phyloP scores from a whole-genome alignment of 2,113 vertebrate genomes.

The Pachypanchax playfairii region DNA sequence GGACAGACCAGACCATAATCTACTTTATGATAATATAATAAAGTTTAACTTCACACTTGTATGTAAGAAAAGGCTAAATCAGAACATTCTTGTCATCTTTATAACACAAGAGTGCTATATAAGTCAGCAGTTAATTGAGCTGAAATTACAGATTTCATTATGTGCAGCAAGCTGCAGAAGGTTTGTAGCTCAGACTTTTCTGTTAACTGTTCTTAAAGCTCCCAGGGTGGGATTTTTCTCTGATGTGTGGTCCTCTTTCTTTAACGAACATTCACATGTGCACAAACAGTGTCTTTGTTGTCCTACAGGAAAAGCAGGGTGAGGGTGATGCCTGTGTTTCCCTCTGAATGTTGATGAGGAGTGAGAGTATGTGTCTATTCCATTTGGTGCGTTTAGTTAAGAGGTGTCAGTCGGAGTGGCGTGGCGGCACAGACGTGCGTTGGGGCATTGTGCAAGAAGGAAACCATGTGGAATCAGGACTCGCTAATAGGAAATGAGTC shows the following conservation, averaged over 20 bases:
- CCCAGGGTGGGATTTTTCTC: slow-evolving; percentile 41
- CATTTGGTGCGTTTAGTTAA: slow-evolving; percentile 61
- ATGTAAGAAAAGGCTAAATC: not conserved
- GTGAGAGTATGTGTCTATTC: slow-evolving; percentile 59
- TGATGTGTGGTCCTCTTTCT: slow-evolving; percentile 51
- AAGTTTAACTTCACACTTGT: slow-evolving; percentile 10
- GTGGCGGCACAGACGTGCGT: slow-evolving; percentile 59
- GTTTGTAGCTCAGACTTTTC: not conserved
- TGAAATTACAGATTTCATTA: slow-evolving; percentile 16
- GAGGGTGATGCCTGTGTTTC: slow-evolving; percentile 40
- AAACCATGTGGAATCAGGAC: slow-evolving; percentile 70
- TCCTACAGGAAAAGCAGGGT: slow-evolving; percentile 64
- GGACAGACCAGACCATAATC: not conserved
- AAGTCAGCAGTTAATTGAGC: slow-evolving; percentile 9
- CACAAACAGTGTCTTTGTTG: slow-evolving; percentile 69
- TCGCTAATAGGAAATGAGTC: slow-evolving; percentile 69
- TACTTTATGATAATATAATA: not conserved
- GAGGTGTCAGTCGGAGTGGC: slow-evolving; percentile 67
- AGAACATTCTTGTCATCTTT: not conserved
- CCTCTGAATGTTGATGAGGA: slow-evolving; percentile 68
- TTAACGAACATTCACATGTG: slow-evolving; percentile 57
- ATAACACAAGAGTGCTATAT: not conserved
- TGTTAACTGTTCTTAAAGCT: slow-evolving; percentile 27
- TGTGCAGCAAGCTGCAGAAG: slow-evolving; percentile 20
- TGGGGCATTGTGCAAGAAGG: slow-evolving; percentile 52